Conservation (phyloP, 1,140 invertebrate genomes). For the Zaprionus ghesquierei region DNA sequence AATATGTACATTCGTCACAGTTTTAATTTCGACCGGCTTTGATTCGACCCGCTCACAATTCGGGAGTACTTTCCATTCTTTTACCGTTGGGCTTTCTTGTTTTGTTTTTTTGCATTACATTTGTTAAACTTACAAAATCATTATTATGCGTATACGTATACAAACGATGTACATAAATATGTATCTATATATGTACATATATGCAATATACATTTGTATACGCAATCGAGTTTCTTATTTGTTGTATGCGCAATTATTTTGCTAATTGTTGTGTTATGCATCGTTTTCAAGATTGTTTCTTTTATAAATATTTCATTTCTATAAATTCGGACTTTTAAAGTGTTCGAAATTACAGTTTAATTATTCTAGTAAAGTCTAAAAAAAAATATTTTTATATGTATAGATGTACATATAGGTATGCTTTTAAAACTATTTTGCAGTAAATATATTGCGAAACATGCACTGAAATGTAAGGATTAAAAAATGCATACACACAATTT, state of each 20-base stretch:
- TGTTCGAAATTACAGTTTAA: constrained; percentile 72
- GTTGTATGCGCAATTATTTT: constrained; percentile 58
- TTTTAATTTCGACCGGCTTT: constrained; percentile 27
- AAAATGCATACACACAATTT: constrained; percentile 5
- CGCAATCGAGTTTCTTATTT: constrained; percentile 32
- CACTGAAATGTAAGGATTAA: constrained; percentile 22
- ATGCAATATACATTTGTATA: constrained; percentile 49
- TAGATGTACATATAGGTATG: neutral
- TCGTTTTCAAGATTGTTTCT: constrained; percentile 14
- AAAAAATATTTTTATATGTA: constrained; percentile 46
- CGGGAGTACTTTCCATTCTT: neutral
- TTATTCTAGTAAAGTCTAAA: constrained; percentile 73
- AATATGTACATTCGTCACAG: constrained; percentile 29
- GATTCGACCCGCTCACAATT: neutral
- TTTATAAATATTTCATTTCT: constrained; percentile 22
- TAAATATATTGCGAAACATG: constrained; percentile 32
- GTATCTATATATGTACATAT: constrained; percentile 37
- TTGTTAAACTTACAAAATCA: constrained; percentile 44
- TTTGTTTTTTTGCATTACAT: constrained; percentile 51
- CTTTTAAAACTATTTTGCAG: constrained; percentile 30
- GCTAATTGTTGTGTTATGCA: constrained; percentile 49
- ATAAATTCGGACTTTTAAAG: constrained; percentile 77
- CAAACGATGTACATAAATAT: neutral
- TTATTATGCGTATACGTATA: too few relatives aligned
- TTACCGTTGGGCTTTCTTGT: neutral